Evolutionary conservation across 2,888 invertebrate genomes (phyloP), one percentile per base, ranked within the genome.

Genomic region (Nephrotoma flavescens): DNA sequence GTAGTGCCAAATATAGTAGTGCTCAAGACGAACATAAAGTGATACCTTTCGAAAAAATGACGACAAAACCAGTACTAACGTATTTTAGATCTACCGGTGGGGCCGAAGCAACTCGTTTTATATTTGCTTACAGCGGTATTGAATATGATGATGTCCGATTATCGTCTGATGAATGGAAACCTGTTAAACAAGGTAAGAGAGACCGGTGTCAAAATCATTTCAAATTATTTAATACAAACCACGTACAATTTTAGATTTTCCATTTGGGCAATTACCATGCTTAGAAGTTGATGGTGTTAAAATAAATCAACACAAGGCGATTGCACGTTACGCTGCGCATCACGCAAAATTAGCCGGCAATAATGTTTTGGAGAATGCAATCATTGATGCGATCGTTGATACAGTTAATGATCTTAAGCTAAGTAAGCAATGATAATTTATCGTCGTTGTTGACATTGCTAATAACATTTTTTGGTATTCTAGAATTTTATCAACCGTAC

Each of bases 251-350:
- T 15, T 52, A 52, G 52, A 52, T 6, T 94, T 92, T 92, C 95
- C 95, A 41, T 94, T 94, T 90, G 94, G 94, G 15, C 94, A 94
- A 90, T 91, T 94, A 88, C 95, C 95, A 0, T 92, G 94, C 41
- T 90, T 95, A 87, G 91, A 94, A 90, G 92, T 94, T 42, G 93
- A 95, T 88, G 94, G 94, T 9, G 93, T 93, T 89, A 92, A 92
- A 88, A 91, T 93, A 42, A 92, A 93, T 89, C 95, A 95, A 90
- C 94, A 94, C 87, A 91, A 92, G 87, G 93, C 95, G 42, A 94
- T 95, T 89, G 92, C 92, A 86, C 93, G 95, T 87, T 95, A 94
- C 89, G 52, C 15, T 52, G 52, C 6, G 1, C 52, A 15, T 4
- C 89, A 94, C 88, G 95, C 94, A 44, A 94, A 93, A 89, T 90